These are phyloP conservation scores for Pantelozetes paolii DNA, from an alignment of 2,888 invertebrate species.

Conservation along the genomic window DNA sequence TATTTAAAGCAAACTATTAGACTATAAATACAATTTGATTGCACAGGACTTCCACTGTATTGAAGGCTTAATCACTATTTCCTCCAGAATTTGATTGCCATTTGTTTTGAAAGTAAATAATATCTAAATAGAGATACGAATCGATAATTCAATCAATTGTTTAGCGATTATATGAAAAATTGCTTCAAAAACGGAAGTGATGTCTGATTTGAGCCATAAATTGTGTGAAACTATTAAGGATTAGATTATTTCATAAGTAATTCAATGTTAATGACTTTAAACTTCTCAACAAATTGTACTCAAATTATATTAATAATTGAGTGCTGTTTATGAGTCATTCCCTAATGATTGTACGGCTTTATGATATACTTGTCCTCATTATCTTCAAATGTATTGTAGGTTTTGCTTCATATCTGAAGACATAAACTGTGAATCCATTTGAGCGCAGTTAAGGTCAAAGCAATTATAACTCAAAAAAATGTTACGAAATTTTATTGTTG, in stretches of 20 bases:
- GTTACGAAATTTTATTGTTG: not conserved
- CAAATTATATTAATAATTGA: not conserved
- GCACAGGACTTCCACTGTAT: not conserved
- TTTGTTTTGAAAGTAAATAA: too few relatives aligned
- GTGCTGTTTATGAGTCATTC: conserved; percentile 21
- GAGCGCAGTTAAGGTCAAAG: conserved; percentile 25
- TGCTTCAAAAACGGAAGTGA: not conserved
- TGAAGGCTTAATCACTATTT: not conserved
- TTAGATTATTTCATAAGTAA: not conserved
- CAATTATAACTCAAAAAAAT: conserved; percentile 8
- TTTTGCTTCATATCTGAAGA: not conserved
- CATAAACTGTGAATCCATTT: not conserved
- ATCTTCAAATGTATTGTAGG: not conserved
- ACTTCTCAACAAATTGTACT: not conserved
- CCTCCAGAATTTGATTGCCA: too few relatives aligned
- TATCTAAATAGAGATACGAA: not conserved
- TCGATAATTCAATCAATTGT: not conserved
- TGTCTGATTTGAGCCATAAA: not conserved
- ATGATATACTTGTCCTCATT: conserved; percentile 11
- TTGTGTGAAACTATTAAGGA: not conserved
- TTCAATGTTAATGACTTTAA: conserved; percentile 23
- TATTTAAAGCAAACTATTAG: not conserved
- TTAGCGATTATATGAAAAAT: not conserved
- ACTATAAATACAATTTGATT: not conserved
- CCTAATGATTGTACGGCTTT: not conserved